Evolutionary conservation across 2,113 vertebrate species (phyloP), one percentile per base, ranked within the genome.

Genomic region (Synchiropus splendidus): DNA sequence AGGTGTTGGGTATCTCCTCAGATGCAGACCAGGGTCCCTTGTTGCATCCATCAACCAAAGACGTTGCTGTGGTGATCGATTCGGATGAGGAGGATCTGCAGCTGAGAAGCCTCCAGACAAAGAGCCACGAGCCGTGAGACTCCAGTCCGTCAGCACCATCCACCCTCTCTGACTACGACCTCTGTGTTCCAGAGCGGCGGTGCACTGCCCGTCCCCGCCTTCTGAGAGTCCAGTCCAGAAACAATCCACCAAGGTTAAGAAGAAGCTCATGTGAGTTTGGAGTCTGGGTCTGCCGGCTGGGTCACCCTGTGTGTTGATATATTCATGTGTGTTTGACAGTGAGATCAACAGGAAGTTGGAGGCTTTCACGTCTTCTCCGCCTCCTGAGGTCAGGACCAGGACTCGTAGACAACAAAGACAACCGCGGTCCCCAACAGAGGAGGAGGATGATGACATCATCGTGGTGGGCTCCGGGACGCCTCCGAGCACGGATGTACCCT

Each of bases 331-430:
- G 5, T 35, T 27, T 27, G 21, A 42, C 58, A 87, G 85, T 30
- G 68, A 84, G 59, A 43, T 82, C 17, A 48, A 86, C 67, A 56
- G 39, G 16, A 76, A 50, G 45, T 61, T 85, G 1, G 61, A 16
- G 42, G 73, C 58, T 0, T 43, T 81, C 10, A 75, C 18, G 40
- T 77, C 6, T 10, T 81, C n/a, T 72, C 74, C 2, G 21, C 21
- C 8, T 4, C 71, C 71, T 1, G 49, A 46, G 4, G n/a, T 10
- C 10, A 42, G 6, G 45, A 3, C 1, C 18, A 1, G 13, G 10
- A 40, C 12, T 13, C 5, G 18, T 18, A 18, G 45, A 16, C 8
- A 32, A 1, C 12, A 10, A 2, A 4, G 10, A 12, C 21, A 27
- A 27, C 4, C 10, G 13, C 15, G 5, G 12, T 2, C 15, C 5